Percentiles rank a stretch among this genome's conserved stretches.
Conservation (phyloP, 2,113 vertebrate genomes). For the Gambusia holbrooki region DNA sequence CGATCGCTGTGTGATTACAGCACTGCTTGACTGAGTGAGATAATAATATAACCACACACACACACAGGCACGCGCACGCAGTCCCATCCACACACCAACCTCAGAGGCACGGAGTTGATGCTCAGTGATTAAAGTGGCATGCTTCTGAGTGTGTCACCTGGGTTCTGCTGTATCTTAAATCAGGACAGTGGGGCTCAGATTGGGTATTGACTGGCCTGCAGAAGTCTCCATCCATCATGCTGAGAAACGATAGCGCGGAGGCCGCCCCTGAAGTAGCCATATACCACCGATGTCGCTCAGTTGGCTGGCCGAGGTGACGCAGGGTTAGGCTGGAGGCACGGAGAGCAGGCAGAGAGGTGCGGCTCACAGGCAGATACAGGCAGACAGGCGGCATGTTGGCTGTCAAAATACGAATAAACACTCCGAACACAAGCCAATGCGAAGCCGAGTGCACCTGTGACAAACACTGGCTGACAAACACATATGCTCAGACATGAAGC, state of each 20-base stretch:
- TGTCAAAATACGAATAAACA: conserved; percentile 46
- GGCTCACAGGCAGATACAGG: conserved; percentile 35
- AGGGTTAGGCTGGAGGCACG: conserved; percentile 63
- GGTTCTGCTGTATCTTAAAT: conserved; percentile 79
- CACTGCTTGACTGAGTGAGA: conserved; percentile 62
- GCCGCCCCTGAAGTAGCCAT: conserved; percentile 64
- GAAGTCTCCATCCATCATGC: conserved; percentile 79
- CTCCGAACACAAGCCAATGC: conserved; percentile 8
- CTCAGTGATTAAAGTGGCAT: conserved; percentile 77
- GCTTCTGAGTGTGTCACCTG: conserved; percentile 74
- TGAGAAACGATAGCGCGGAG: conserved; percentile 75
- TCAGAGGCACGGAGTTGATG: conserved; percentile 67
- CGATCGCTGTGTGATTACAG: conserved; percentile 69
- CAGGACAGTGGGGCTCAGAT: conserved; percentile 80
- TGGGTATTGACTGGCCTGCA: conserved; percentile 80
- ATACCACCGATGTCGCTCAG: conserved; percentile 62
- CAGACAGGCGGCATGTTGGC: conserved; percentile 37
- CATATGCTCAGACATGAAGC: conserved; percentile 50
- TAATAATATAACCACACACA: conserved; percentile 61
- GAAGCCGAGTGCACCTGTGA: conserved; percentile 39
- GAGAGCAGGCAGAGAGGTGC: conserved; percentile 18
- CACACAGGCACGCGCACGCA: conserved; percentile 22
- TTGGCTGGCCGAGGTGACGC: conserved; percentile 57
- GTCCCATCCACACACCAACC: conserved; percentile 62
- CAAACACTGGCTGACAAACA: conserved; percentile 60